These are phyloP conservation scores for Euwallacea fornicatus DNA, from an alignment of 1,140 invertebrate genomes.

Conservation along the genomic window DNA sequence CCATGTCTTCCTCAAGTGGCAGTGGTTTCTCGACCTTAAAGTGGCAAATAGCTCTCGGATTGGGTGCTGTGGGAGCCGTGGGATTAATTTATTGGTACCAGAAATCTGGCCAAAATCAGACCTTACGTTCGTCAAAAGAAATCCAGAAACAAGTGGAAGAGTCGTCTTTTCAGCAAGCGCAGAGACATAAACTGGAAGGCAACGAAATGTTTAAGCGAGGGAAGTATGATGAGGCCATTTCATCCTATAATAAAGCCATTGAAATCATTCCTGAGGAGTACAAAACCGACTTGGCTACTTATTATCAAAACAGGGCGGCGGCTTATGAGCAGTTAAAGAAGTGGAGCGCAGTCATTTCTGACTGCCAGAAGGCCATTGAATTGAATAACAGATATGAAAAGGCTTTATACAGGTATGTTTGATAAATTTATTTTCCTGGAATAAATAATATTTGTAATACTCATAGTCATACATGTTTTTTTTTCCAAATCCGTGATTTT, in stretches of 20 bases:
- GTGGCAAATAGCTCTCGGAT: constrained; percentile 68
- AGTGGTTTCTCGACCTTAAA: constrained; percentile 49
- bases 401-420: constrained; percentile 64
- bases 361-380: constrained; percentile 84
- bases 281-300: constrained; percentile 77
- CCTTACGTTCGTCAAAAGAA: constrained; percentile 41
- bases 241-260: constrained; percentile 87
- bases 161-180: constrained; percentile 69
- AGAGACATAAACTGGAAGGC: constrained; percentile 80
- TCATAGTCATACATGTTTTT: not conserved
- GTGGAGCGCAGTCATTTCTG: constrained; percentile 79
- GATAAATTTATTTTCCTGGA: not conserved
- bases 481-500: too few species aligned
- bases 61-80: constrained; percentile 79
- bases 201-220: constrained; percentile 85
- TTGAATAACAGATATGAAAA: constrained; percentile 88
- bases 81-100: constrained; percentile 82
- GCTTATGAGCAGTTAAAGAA: constrained; percentile 91
- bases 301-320: constrained; percentile 95
- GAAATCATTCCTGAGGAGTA: constrained; percentile 77
- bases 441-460: not conserved
- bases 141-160: constrained; percentile 49
- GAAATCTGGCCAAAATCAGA: constrained; percentile 57
- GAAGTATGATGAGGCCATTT: constrained; percentile 86
- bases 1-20: not conserved